Conservation (phyloP, 1,140 invertebrate species). For the Drosophila sulfurigaster region DNA sequence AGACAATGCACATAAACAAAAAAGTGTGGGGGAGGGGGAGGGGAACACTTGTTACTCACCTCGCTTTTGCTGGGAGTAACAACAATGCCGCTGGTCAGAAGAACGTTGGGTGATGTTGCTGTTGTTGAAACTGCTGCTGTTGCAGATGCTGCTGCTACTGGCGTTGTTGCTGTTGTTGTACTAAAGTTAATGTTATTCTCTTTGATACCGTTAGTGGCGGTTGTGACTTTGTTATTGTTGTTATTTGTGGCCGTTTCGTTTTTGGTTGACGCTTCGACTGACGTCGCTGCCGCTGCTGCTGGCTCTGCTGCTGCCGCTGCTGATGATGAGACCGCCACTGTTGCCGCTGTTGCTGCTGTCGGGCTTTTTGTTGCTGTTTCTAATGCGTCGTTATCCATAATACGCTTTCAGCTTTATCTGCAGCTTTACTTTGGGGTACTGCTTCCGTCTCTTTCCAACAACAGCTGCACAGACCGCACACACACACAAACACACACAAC, state of each 20-base stretch:
- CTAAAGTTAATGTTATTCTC: constrained; percentile 84
- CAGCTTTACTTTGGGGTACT: constrained; percentile 36
- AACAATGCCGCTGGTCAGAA: constrained; percentile 70
- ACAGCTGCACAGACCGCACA: constrained; percentile 48
- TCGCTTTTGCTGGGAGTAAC: constrained; percentile 67
- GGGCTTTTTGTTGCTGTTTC: constrained; percentile 71
- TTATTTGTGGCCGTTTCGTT: constrained; percentile 70
- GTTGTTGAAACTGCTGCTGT: constrained; percentile 28
- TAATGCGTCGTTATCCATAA: constrained; percentile 84
- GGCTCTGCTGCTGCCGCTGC: constrained; percentile 30
- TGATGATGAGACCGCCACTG: constrained; percentile 52
- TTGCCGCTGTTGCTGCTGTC: constrained; percentile 51
- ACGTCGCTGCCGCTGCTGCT: constrained; percentile 25
- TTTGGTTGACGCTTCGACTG: constrained; percentile 47
- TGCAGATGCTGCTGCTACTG: constrained; percentile 6
- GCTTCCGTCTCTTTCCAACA: constrained; percentile 46
- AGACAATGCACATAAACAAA: constrained; percentile 16
- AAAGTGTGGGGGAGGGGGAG: background rate
- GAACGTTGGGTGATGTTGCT: constrained; percentile 68
- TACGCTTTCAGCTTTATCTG: constrained; percentile 66
- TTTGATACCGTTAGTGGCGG: constrained; percentile 83
- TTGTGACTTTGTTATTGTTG: constrained; percentile 64
- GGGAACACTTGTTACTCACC: constrained; percentile 68
- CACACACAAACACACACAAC: background rate
- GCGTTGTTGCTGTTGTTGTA: constrained; percentile 59